A percentile compares a stretch with the other conserved stretches of the same genome.
Evolutionary conservation across 2,113 vertebrate species (phyloP).

Genomic region (Struthio camelus): DNA sequence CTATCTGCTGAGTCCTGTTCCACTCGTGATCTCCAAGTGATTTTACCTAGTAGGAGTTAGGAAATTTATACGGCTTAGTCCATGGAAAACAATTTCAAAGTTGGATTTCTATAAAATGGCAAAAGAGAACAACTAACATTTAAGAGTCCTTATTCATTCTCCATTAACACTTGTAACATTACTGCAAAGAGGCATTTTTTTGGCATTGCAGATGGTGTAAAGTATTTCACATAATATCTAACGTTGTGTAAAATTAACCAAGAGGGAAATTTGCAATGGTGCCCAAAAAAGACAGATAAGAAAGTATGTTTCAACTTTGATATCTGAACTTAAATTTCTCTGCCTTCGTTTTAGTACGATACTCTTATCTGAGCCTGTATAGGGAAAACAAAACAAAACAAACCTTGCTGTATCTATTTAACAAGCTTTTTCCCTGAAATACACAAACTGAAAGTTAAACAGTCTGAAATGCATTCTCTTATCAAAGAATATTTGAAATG

Average conservation of each 20-base stretch:
- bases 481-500: not conserved
- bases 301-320: not conserved
- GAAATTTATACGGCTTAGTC: not conserved
- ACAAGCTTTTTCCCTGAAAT: not conserved
- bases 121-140: not conserved
- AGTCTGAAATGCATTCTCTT: not conserved
- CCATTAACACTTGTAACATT: not conserved
- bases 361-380: not conserved
- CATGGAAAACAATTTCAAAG: not conserved
- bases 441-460: not conserved
- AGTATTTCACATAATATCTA: not conserved
- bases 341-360: not conserved
- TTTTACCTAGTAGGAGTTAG: constrained; percentile 83
- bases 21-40: constrained; percentile 96
- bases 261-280: not conserved
- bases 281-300: not conserved
- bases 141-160: not conserved
- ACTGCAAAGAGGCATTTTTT: not conserved
- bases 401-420: not conserved
- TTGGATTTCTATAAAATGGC: not conserved
- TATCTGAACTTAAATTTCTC: not conserved
- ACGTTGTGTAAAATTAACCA: not conserved
- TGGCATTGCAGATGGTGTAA: not conserved
- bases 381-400: not conserved
- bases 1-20: constrained; percentile 90